Base-by-base conservation (phyloP, 2,797 vertebrate species). In the Pangasius djambal region DNA sequence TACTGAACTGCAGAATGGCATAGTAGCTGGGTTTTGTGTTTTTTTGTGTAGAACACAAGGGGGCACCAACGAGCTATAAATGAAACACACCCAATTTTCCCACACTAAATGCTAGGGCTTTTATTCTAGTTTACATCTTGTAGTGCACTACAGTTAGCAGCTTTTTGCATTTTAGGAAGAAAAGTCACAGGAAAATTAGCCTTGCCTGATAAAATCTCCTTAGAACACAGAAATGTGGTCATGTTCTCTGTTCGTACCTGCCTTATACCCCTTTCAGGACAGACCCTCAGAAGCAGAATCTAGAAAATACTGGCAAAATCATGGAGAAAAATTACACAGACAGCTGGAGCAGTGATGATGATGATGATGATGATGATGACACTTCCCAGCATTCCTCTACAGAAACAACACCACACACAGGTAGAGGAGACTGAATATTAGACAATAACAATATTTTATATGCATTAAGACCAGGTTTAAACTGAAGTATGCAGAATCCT, bases 271-370 rank as follows among this genome's bases (percentile, higher is more conserved):
- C 87, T 94, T 94, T 92, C 93, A 96, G 96, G 95, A 96, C 94
- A 93, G 93, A 94, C 91, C 92, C 93, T 93, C 92, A 94, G 93
- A 88, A 85, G 79, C 90, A 94, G 91, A 94, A 94, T 90, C 92
- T 94, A 95, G 95, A 96, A 93, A 94, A 93, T 87, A 93, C 95
- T 87, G 94, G 92, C 91, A 95, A 93, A 94, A 95, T 93, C 92
- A 93, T 91, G 83, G 94, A 91, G 79, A 95, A 95, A 91, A 93
- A 93, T 86, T 92, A 96, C 77, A 94, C 96, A 90, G 95, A 95
- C 2, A 95, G 92, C 89, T 96, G 95, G 95, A 96, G 94, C 92
- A 96, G 94, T 87, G 96, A 98, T 22, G 95, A 96, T 40, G 96
- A 96, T 28, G 95, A 95, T 69, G 93, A 92, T 83, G 95, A 95